These are phyloP conservation scores for Lymantria dispar DNA, from an alignment of 2,888 invertebrate genomes.

Conservation along the genomic window DNA sequence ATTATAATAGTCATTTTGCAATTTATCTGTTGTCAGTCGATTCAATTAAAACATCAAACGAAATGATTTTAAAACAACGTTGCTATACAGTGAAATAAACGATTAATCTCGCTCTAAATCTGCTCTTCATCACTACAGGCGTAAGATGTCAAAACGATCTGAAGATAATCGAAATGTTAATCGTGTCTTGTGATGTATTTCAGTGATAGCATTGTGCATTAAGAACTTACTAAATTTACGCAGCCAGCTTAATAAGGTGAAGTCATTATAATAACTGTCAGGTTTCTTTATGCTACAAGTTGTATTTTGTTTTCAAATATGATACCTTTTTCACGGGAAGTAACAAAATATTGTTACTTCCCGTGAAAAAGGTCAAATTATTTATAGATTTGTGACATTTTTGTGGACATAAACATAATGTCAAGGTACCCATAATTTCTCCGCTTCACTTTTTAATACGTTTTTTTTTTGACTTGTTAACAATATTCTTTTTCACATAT, in stretches of 20 bases:
- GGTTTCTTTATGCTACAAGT: not conserved
- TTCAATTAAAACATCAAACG: no score
- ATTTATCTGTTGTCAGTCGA: no score
- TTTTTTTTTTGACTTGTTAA: no score
- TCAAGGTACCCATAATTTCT: not conserved
- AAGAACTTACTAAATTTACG: not conserved
- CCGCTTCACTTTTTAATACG: not conserved
- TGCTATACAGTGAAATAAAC: no score
- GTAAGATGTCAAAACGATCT: no score
- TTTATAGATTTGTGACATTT: not conserved
- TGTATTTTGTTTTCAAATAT: not conserved
- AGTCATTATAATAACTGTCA: not conserved
- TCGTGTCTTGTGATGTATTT: not conserved
- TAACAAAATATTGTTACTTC: not conserved
- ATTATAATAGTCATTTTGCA: no score
- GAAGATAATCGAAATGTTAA: no score
- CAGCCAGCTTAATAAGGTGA: not conserved
- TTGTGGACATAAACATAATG: not conserved
- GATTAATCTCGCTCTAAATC: no score
- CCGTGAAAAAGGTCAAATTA: not conserved
- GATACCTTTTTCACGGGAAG: no score
- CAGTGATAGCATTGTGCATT: not conserved
- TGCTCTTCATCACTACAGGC: no score
- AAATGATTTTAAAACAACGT: no score
- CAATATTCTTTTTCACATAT: no score